Evolutionary conservation across 1,140 invertebrate genomes (phyloP).

Genomic region (Physella acuta): DNA sequence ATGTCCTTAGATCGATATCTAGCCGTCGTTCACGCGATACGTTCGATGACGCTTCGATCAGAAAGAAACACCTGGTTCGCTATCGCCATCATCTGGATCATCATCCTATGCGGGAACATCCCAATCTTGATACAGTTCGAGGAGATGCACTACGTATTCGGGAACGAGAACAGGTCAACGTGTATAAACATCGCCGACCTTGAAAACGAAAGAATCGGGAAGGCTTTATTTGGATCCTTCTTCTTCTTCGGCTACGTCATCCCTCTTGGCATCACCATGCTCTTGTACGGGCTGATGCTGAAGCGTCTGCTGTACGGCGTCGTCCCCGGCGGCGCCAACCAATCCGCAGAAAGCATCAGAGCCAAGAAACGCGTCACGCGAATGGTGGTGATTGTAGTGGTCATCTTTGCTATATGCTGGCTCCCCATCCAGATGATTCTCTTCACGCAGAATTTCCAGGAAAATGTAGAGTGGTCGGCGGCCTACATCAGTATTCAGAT

Average conservation of each 20-base stretch:
- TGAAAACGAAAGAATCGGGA: not conserved
- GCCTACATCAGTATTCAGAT: conserved; percentile 75
- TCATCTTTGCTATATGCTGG: conserved; percentile 95
- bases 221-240: conserved; percentile 57
- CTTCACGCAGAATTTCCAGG: conserved; percentile 57
- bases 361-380: conserved; percentile 88
- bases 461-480: conserved; percentile 64
- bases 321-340: conserved; percentile 72
- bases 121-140: conserved; percentile 80
- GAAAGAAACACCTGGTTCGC: conserved; percentile 78
- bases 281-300: conserved; percentile 89
- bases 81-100: conserved; percentile 74
- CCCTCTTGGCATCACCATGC: conserved; percentile 72
- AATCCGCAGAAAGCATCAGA: conserved; percentile 72
- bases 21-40: conserved; percentile 90
- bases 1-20: conserved; percentile 94
- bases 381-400: conserved; percentile 90
- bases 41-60: conserved; percentile 83
- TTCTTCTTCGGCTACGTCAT: conserved; percentile 62
- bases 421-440: conserved; percentile 80
- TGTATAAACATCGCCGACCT: conserved; percentile 39
- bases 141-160: conserved; percentile 65
- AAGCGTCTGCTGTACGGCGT: conserved; percentile 67
- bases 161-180: conserved; percentile 57
- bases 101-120: conserved; percentile 72